Percentiles rank a stretch among this genome's conserved stretches.
Evolutionary conservation across 2,888 invertebrate genomes (phyloP).

Genomic region (Cremastinae sp.): DNA sequence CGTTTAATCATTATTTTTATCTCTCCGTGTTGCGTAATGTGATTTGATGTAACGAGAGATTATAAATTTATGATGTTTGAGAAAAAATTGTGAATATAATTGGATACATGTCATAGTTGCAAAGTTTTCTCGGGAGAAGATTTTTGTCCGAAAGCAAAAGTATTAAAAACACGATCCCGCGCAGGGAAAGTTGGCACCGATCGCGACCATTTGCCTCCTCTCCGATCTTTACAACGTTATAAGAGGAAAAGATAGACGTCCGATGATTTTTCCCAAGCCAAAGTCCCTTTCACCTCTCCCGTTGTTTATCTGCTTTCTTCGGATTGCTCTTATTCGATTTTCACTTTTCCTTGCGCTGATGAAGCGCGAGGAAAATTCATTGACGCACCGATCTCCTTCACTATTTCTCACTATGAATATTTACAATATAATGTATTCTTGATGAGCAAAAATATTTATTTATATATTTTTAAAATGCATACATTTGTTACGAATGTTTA

Average conservation of each 20-base stretch:
- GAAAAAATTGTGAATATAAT: too few relatives aligned
- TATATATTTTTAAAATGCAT: neutral
- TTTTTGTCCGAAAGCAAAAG: constrained; percentile 8
- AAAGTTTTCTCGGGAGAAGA: neutral
- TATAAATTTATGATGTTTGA: too few relatives aligned
- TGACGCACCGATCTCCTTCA: too few relatives aligned
- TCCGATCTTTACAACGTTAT: constrained; percentile 36
- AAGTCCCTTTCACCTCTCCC: constrained; percentile 41
- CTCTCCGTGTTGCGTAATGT: too few relatives aligned
- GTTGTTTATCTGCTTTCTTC: neutral
- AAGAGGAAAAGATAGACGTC: constrained; percentile 30
- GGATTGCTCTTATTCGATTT: neutral
- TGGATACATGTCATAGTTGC: too few relatives aligned
- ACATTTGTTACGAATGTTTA: constrained; percentile 48
- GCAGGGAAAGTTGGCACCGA: constrained; percentile 44
- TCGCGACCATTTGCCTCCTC: constrained; percentile 18
- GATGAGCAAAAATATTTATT: neutral
- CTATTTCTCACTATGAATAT: too few relatives aligned
- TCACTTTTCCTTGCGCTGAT: neutral
- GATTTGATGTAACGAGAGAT: too few relatives aligned
- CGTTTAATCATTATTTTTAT: too few relatives aligned
- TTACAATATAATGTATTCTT: too few relatives aligned
- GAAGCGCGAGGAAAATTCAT: too few relatives aligned
- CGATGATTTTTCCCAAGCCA: constrained; percentile 41
- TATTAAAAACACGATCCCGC: constrained; percentile 19